These are phyloP conservation scores for Diplosoma virens DNA, from an alignment of 23 tunicate species.

Conservation along the genomic window DNA sequence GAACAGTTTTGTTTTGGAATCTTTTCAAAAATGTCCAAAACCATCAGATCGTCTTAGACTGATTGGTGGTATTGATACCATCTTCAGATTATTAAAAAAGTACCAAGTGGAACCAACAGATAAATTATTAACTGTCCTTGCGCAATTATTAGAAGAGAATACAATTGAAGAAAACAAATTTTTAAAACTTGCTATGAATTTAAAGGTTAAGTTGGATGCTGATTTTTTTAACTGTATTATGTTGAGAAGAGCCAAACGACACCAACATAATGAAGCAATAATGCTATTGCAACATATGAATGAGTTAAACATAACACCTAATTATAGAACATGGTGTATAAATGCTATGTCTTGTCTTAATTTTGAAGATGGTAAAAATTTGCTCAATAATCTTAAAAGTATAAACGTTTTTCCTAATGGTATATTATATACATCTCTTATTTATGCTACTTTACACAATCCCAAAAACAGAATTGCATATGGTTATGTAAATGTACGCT, in stretches of 20 bases:
- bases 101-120: slow-evolving; percentile 30
- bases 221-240: slow-evolving; percentile 70
- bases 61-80: slow-evolving; percentile 55
- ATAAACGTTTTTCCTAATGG: slow-evolving; percentile 28
- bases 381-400: slow-evolving; percentile 30
- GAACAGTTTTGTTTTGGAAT: background rate
- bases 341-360: slow-evolving; percentile 41
- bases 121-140: slow-evolving; percentile 21
- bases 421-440: slow-evolving; percentile 26
- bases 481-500: slow-evolving; percentile 36
- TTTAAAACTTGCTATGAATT: slow-evolving; percentile 27
- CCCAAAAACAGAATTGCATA: background rate
- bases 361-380: slow-evolving; percentile 16
- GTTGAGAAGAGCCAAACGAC: slow-evolving; percentile 27
- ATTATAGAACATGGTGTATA: slow-evolving; percentile 69
- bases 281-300: slow-evolving; percentile 28
- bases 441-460: slow-evolving; percentile 29
- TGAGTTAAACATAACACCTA: slow-evolving; percentile 25
- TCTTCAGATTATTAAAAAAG: slow-evolving; percentile 42
- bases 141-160: slow-evolving; percentile 6
- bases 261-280: slow-evolving; percentile 2
- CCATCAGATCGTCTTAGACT: slow-evolving; percentile 49
- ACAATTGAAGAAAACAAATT: slow-evolving; percentile 34
- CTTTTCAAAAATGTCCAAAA: slow-evolving; percentile 41
- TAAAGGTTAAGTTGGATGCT: slow-evolving; percentile 31